Conservation (phyloP, 1,140 invertebrate species). For the Bacillus rossius region DNA sequence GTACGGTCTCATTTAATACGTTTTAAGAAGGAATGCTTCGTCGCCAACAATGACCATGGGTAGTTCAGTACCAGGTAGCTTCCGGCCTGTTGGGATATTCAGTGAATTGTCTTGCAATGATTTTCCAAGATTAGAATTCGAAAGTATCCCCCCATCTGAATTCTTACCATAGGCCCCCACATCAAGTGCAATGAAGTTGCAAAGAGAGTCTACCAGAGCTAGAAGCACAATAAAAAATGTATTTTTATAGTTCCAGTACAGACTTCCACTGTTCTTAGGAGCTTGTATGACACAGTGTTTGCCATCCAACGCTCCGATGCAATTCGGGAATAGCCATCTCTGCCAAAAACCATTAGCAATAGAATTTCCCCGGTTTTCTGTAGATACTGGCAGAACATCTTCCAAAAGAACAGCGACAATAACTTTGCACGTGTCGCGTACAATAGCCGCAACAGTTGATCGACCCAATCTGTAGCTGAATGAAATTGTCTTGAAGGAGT, state of each 20-base stretch:
- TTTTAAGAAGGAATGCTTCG: constrained; percentile 35
- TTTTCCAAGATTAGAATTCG: constrained; percentile 17
- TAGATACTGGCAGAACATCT: constrained; percentile 11
- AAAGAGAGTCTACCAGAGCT: constrained; percentile 35
- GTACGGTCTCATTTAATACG: constrained; percentile 33
- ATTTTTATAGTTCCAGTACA: constrained; percentile 43
- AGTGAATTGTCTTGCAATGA: background rate
- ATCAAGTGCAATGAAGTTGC: constrained; percentile 34
- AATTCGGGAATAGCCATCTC: constrained; percentile 42
- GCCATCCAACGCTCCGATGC: constrained; percentile 38
- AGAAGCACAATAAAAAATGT: constrained; percentile 41
- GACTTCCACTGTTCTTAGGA: constrained; percentile 28
- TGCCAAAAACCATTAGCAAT: constrained; percentile 31
- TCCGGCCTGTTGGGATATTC: background rate
- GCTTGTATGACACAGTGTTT: constrained; percentile 32
- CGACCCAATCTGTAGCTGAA: constrained; percentile 25
- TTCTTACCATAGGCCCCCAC: too few species aligned
- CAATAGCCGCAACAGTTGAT: constrained; percentile 25
- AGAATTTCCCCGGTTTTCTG: constrained; percentile 26
- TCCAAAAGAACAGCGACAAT: constrained; percentile 16
- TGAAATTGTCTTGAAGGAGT: constrained; percentile 17
- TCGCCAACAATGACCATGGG: constrained; percentile 35
- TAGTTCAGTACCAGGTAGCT: constrained; percentile 21
- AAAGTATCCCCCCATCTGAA: constrained; percentile 22
- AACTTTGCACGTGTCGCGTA: constrained; percentile 19